Base-by-base conservation (phyloP, 2,113 vertebrate genomes). In the Egretta garzetta region DNA sequence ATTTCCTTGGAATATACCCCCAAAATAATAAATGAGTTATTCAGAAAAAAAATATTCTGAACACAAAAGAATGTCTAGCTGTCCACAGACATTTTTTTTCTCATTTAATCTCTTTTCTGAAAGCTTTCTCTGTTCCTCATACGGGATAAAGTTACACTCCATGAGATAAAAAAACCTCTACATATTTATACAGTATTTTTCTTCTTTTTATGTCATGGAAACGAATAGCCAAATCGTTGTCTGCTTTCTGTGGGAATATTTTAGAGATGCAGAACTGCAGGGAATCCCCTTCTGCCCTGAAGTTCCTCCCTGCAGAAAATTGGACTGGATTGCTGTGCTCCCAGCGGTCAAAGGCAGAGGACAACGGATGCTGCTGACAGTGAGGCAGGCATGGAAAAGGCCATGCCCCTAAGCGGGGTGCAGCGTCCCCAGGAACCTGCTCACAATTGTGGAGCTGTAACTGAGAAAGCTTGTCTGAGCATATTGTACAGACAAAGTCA, bases 131-230 rank as follows among this genome's bases (percentile, higher is more conserved):
- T 95, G 33, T 95, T 93, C 50, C 28, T 90, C 6, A 0, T 28
- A 17, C 32, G 35, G 82, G 50, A 90, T 95, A 83, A 72, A 94
- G 74, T 96, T 94, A 73, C 71, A 71, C 55, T 58, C 18, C 18
- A 45, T 0, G 0, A 84, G 73, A 88, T 84, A 91, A 96, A 84
- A 64, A 84, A 94, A 86, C 15, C 16, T 75, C 64, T 94, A n/a
- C 90, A 64, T 89, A 89, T 89, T 92, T 89, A 67, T 63, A 86
- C 32, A 64, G 27, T 74, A 53, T 84, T 94, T 93, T 89, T 87
- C 52, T 74, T 94, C 82, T 92, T 93, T 93, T 88, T 79, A n/a
- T 88, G 56, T 79, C 80, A 79, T 81, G 72, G 88, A 95, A 95
- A 91, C 1, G 0, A 84, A 80, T 33, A 79, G 21, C 28, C 22